Base-by-base conservation (phyloP, 1,140 invertebrate species). In the Ladona fulva region DNA sequence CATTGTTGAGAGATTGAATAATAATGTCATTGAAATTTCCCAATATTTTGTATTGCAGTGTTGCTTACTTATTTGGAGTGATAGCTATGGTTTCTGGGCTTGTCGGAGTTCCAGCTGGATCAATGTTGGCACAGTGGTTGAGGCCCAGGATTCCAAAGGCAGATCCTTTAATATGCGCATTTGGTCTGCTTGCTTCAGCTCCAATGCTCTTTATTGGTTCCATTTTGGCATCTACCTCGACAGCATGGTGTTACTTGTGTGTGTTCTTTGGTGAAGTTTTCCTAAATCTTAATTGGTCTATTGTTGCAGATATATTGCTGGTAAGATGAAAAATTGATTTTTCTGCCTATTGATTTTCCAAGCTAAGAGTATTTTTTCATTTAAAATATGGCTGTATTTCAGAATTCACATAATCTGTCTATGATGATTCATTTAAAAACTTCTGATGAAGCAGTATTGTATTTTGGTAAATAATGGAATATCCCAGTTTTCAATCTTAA, bases 251-350 rank as follows among this genome's bases (percentile, higher is more conserved):
- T 84, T 97, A 93, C 86, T 84, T 91, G 24, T 88, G 93, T 81
- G 90, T 95, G 79, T 95, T 97, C 86, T 86, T 92, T 81, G 94
- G 93, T 52, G 91, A 94, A 86, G 82, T 93, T 80, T 82, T 90
- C 80, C 88, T 99, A 80, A 99, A 98, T 87, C 88, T 99, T 78
- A 99, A 97, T 84, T 99, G 98, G 98, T 93, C 97, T 5, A 94
- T 99, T 84, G 96, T 99, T 78, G 95, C 97, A 75, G 98, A 99
- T 86, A 98, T 99, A 80, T 87, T 99, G 81, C 88, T 99, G 92
- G 97, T 98, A 91, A 95, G 93, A 80, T 83, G 76, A 52, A 37
- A 42, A 75, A 75, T 7, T 77, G 76, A 44, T 24, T 59, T 77
- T n/a, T 24, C 73, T 77, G 44, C 59, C 10, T 29, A 25, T 77